These are phyloP conservation scores for Ataeniobius toweri DNA, from an alignment of 2,797 vertebrate species.

Conservation along the genomic window DNA sequence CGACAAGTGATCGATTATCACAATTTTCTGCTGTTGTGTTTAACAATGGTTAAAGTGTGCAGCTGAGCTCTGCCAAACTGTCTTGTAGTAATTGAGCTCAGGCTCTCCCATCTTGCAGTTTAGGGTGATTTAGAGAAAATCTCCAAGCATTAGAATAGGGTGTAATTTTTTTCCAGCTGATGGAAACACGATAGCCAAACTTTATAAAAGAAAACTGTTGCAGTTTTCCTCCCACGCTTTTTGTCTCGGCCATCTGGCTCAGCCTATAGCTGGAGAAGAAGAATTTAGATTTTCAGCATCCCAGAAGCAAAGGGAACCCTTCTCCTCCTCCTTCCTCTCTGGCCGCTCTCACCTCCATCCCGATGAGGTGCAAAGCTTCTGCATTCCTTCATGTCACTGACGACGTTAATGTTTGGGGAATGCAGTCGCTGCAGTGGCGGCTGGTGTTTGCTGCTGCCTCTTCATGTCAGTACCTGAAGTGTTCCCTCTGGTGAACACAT, in stretches of 20 bases:
- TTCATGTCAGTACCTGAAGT: constrained; percentile 78
- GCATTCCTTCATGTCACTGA: constrained; percentile 73
- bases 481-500: constrained; percentile 57
- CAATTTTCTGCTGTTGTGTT: constrained; percentile 36
- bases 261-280: background rate
- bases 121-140: constrained; percentile 26
- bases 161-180: constrained; percentile 11
- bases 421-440: constrained; percentile 68
- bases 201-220: background rate
- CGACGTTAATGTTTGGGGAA: constrained; percentile 74
- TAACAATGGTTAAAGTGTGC: constrained; percentile 30
- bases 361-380: constrained; percentile 44
- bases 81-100: constrained; percentile 28
- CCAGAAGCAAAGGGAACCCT: background rate
- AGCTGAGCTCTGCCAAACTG: constrained; percentile 33
- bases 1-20: constrained; percentile 28
- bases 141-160: constrained; percentile 11
- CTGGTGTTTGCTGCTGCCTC: constrained; percentile 61
- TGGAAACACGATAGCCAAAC: constrained; percentile 1
- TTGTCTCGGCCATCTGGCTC: background rate
- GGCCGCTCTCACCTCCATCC: constrained; percentile 41
- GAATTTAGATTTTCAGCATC: constrained; percentile 11
- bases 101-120: constrained; percentile 9
- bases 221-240: background rate
- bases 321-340: constrained; percentile 2